A percentile compares a stretch with the other conserved stretches of the same genome.
These are phyloP conservation scores for Pachycephala philippinensis DNA, from an alignment of 2,113 vertebrate genomes.

Conservation along the genomic window DNA sequence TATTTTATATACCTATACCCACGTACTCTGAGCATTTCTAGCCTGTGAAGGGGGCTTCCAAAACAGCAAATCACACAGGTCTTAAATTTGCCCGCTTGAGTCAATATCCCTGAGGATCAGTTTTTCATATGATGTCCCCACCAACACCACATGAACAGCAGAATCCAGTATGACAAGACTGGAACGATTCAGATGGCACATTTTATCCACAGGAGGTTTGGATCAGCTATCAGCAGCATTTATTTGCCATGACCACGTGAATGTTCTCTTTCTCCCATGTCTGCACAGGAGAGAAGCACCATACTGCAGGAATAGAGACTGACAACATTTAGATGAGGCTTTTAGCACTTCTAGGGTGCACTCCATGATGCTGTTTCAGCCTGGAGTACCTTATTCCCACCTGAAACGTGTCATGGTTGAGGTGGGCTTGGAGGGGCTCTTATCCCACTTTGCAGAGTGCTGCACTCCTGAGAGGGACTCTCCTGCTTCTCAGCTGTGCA, in stretches of 20 bases:
- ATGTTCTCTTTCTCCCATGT: neutral
- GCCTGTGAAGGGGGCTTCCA: neutral
- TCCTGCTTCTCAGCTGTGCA: neutral
- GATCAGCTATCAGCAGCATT: neutral
- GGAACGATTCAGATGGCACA: neutral
- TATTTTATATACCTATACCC: neutral
- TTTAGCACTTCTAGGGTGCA: neutral
- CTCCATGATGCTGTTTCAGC: neutral
- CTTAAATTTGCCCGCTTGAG: neutral
- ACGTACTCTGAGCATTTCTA: neutral
- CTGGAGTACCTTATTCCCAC: neutral
- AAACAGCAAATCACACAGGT: neutral
- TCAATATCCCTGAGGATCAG: neutral
- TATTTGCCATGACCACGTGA: neutral
- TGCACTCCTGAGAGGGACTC: neutral
- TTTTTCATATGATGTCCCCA: neutral
- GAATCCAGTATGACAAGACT: neutral
- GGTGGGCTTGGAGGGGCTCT: neutral
- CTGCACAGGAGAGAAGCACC: neutral
- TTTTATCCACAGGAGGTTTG: neutral
- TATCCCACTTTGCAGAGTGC: neutral
- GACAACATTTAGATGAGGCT: neutral
- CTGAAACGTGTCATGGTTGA: neutral
- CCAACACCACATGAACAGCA: rapidly evolving
- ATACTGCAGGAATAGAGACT: neutral